These are phyloP conservation scores for Macquaria ambigua DNA, from an alignment of 2,113 vertebrate species.

Conservation along the genomic window DNA sequence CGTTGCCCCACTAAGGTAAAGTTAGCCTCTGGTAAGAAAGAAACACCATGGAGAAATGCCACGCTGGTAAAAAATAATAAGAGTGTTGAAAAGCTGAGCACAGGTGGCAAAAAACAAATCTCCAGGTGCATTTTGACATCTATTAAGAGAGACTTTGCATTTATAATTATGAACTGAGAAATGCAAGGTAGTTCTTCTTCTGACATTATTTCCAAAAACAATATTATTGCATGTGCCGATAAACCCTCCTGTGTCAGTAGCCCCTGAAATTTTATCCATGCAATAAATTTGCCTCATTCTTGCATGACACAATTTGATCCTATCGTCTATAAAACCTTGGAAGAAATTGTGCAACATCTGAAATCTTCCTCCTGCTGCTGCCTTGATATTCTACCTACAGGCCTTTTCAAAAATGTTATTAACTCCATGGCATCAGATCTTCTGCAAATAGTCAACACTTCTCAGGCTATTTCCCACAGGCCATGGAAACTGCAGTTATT, in stretches of 20 bases:
- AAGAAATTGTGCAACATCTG: neutral
- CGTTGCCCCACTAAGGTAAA: no score
- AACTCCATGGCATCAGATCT: neutral
- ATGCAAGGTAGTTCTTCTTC: no score
- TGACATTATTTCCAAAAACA: no score
- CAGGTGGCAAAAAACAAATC: no score
- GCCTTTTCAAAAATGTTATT: neutral
- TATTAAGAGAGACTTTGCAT: no score
- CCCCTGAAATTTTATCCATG: neutral
- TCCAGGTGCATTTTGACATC: no score
- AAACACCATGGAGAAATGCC: neutral
- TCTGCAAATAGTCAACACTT: neutral
- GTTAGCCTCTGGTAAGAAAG: no score
- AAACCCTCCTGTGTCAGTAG: no score
- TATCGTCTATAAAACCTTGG: neutral
- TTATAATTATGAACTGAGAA: no score
- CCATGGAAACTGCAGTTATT: neutral
- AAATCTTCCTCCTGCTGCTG: neutral
- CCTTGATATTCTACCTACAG: neutral
- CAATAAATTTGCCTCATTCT: neutral
- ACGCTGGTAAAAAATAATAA: neutral
- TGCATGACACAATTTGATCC: neutral
- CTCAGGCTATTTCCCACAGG: neutral
- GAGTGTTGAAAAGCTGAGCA: no score
- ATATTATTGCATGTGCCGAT: no score